Base-by-base conservation (phyloP, 2,888 invertebrate species). In the Apamea epomidion region DNA sequence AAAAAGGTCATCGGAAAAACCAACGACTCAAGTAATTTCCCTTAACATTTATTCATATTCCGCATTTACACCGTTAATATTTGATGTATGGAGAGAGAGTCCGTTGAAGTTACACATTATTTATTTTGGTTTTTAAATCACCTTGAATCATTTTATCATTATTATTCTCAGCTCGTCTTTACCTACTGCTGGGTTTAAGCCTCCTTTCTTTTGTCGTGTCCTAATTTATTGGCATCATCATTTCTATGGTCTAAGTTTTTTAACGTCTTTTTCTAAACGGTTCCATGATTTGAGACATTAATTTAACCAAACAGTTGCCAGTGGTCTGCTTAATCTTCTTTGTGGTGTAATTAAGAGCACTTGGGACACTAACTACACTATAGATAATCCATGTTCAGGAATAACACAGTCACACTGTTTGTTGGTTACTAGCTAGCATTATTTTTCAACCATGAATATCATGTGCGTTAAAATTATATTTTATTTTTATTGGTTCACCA, bases 1-100 rank as follows among this genome's bases (percentile, higher is more conserved):
- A 58, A 45, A 58, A 80, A 29, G 51, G 69, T 16, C 37, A 67
- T 42, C 14, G 69, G 83, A 70, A 80, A 83, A 86, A 77, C 81
- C 75, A 78, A 71, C 45, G 58, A 81, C n/a, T 73, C 32, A 21
- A 73, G 54, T 51, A 7, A 73, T 69, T 75, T 73, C 67, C 86
- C 73, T 65, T 51, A 69, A 75, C 12, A 74, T 69, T 62, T 74
- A 71, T 64, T 42, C 21, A 60, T 48, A 72, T 69, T 62, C 37
- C 18, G 21, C 68, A 65, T 16, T 14, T 4, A 79, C 48, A 77
- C 77, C 81, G 80, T 85, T 83, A 73, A 74, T 60, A 58, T 75
- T 77, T 84, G 72, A 82, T 85, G 54, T 78, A 84, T 85, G 6
- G 75, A 58, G 82, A 76, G 84, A 84, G 86, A 84, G 86, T 76